Base-by-base conservation (phyloP, 2,113 vertebrate genomes). In the Lagopus leucura region DNA sequence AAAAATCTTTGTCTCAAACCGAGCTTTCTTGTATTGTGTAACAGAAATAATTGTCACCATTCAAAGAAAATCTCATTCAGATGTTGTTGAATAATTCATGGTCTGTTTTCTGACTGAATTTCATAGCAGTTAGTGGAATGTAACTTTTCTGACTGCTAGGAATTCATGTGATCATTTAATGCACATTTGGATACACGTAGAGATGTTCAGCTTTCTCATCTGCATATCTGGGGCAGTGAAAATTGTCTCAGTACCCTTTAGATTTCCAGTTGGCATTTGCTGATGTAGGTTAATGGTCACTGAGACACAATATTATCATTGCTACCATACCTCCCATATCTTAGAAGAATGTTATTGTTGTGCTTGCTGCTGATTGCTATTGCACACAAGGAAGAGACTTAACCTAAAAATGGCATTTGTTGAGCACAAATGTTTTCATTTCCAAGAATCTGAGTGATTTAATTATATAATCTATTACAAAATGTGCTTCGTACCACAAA, bases 1-100 rank as follows among this genome's bases (percentile, higher is more conserved):
- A n/a, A 30, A 40, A 14, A n/a, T 42, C 82, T 76, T 73, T 83
- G 32, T 25, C 65, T 30, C 6, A 28, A 77, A 77, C 34, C 48
- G 71, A 89, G 22, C 30, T 80, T 72, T 50, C 57, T 91, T 74
- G 76, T 54, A 61, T 82, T 95, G 72, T 25, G 48, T 28, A 90
- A 69, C 38, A 92, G 71, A 88, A 86, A 79, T 34, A 6, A 93
- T 43, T 78, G 72, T 48, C 86, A 72, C 66, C 69, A 55, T 63
- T 92, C 69, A 7, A 88, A 82, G 83, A 80, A 74, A 92, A 96
- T 89, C 20, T 58, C 61, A 86, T 93, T 95, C 77, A 91, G 81
- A 94, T 86, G 71, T 24, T 64, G 18, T 50, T 96, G 84, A 96
- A 96, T 96, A 94, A 97, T 96, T 93, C 9, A 93, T 93, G 80